A percentile compares a stretch with the other conserved stretches of the same genome.
phyloP scores from a whole-genome alignment of 2,888 invertebrate genomes.

The Agrotis ipsilon region DNA sequence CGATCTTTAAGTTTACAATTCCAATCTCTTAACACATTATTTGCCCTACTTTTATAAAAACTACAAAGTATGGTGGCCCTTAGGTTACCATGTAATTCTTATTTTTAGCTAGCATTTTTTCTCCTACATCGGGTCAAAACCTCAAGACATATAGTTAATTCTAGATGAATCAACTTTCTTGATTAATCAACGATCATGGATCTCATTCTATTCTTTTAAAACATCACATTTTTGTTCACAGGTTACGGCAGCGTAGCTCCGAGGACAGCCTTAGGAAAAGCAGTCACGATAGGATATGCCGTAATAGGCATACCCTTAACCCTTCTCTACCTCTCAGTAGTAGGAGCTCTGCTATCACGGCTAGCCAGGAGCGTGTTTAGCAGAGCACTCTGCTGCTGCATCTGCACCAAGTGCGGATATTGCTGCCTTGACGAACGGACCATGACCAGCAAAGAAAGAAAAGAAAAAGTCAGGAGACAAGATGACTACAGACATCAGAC shows the following conservation, averaged over 20 bases:
- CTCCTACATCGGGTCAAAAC: too few species aligned
- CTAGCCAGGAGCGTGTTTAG: conserved; percentile 96
- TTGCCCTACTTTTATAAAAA: too few species aligned
- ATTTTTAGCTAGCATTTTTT: too few species aligned
- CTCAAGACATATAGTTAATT: too few species aligned
- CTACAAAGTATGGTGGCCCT: too few species aligned
- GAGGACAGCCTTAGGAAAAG: conserved; percentile 96
- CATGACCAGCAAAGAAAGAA: conserved; percentile 95
- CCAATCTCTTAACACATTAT: too few species aligned
- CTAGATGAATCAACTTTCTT: too few species aligned
- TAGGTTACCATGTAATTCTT: too few species aligned
- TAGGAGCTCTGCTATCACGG: conserved; percentile 96
- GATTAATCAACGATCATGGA: too few species aligned
- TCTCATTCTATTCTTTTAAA: too few species aligned
- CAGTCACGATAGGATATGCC: conserved; percentile 97
- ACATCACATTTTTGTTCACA: conserved; percentile 82
- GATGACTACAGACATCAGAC: conserved; percentile 93
- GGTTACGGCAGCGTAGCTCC: conserved; percentile 98
- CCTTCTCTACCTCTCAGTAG: conserved; percentile 96
- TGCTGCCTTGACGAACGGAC: conserved; percentile 96
- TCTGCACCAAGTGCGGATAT: conserved; percentile 97
- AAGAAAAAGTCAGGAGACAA: conserved; percentile 94
- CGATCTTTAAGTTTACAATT: too few species aligned
- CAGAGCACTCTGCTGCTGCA: conserved; percentile 95
- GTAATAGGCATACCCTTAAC: conserved; percentile 97